Conservation (phyloP, 2,113 vertebrate species). For the Setophaga coronata region DNA sequence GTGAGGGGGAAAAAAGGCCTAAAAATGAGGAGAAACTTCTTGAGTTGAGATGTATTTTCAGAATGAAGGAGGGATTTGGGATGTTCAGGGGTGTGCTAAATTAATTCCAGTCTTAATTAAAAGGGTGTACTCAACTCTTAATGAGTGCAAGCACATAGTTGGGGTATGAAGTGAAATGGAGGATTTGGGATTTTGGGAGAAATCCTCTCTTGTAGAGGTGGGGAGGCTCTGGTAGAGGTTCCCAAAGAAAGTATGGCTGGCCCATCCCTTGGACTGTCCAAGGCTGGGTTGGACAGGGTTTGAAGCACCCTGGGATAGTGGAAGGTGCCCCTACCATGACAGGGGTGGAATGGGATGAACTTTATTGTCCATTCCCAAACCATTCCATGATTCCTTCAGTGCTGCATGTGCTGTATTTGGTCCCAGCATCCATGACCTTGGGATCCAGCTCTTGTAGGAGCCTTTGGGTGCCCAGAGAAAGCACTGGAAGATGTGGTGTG, state of each 20-base stretch:
- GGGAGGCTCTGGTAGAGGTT: neutral
- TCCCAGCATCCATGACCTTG: fast-evolving
- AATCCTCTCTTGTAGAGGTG: neutral
- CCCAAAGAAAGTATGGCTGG: neutral
- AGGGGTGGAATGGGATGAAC: fast-evolving
- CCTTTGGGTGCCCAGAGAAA: neutral
- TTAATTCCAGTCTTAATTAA: neutral
- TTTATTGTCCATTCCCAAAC: neutral
- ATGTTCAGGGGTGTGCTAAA: neutral
- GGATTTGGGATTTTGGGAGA: neutral
- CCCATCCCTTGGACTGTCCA: neutral
- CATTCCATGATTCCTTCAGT: neutral
- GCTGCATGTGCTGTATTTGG: neutral
- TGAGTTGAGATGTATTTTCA: neutral
- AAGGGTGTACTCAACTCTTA: neutral
- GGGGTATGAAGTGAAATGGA: neutral
- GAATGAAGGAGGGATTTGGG: neutral
- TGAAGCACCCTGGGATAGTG: fast-evolving
- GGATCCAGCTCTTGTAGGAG: neutral
- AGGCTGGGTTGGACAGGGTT: fast-evolving
- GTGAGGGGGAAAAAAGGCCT: neutral
- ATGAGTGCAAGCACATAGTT: fast-evolving
- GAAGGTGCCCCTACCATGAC: neutral
- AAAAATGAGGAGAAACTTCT: neutral
- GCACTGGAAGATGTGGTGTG: fast-evolving